These are phyloP conservation scores for Synanceia verrucosa DNA, from an alignment of 2,797 vertebrate genomes.

Conservation along the genomic window DNA sequence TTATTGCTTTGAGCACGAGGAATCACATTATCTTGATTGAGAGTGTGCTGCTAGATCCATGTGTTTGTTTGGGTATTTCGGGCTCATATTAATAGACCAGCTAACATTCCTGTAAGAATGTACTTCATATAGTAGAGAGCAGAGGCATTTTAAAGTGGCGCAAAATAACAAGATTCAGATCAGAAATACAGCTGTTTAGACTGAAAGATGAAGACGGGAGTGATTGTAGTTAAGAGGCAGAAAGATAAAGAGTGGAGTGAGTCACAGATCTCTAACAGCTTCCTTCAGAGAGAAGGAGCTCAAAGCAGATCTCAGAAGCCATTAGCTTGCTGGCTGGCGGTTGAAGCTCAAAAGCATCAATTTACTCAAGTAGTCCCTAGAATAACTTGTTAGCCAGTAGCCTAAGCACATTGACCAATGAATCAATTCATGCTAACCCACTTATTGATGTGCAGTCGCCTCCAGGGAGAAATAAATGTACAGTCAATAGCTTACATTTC, in stretches of 20 bases:
- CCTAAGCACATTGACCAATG: conserved; percentile 63
- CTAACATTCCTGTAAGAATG: too few relatives aligned
- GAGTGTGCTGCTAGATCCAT: too few relatives aligned
- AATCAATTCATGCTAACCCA: conserved; percentile 64
- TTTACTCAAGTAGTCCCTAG: conserved; percentile 65
- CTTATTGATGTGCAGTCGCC: conserved; percentile 53
- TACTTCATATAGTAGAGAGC: neutral
- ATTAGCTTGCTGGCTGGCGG: conserved; percentile 35
- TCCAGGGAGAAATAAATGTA: conserved; percentile 44
- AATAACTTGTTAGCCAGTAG: conserved; percentile 53
- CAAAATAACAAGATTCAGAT: neutral
- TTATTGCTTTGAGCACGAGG: too few relatives aligned
- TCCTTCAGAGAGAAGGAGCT: conserved; percentile 9
- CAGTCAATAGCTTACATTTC: conserved; percentile 30
- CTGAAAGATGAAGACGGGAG: neutral
- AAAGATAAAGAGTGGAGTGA: conserved; percentile 1
- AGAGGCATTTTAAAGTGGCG: neutral
- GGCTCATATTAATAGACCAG: too few relatives aligned
- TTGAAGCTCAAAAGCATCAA: conserved; percentile 51
- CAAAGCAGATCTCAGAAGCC: conserved; percentile 39
- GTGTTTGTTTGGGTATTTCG: too few relatives aligned
- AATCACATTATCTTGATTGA: too few relatives aligned
- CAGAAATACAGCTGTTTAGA: neutral
- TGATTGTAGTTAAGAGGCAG: neutral
- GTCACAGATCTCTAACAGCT: conserved; percentile 1